Conservation (phyloP, 2,888 invertebrate species). For the Oeneis ivallda region DNA sequence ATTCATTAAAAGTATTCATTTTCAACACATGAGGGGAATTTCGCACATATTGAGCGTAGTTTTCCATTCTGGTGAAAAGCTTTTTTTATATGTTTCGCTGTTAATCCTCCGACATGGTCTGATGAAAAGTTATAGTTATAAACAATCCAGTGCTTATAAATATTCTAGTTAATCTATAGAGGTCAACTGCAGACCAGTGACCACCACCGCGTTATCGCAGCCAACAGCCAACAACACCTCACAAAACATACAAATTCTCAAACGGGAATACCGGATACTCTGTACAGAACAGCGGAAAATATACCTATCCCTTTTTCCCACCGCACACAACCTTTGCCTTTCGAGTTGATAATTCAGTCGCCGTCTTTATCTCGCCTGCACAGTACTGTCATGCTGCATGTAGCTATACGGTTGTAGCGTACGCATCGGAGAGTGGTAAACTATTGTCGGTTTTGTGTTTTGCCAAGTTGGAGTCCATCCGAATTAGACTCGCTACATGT, state of each 20-base stretch:
- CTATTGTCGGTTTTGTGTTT: constrained; percentile 72
- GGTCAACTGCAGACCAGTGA: constrained; percentile 62
- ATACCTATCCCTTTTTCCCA: constrained; percentile 53
- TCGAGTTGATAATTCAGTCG: constrained; percentile 44
- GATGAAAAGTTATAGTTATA: constrained; percentile 7
- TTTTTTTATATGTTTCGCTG: no score
- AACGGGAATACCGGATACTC: constrained; percentile 75
- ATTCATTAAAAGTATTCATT: no score
- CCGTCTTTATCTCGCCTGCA: constrained; percentile 52
- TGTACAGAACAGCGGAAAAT: constrained; percentile 47
- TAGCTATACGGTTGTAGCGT: constrained; percentile 43
- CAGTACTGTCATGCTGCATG: constrained; percentile 42
- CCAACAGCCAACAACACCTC: constrained; percentile 52
- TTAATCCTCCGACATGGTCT: no score
- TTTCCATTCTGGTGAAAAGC: constrained; percentile 13
- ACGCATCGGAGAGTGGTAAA: constrained; percentile 56
- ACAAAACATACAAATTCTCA: constrained; percentile 60
- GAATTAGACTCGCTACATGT: constrained; percentile 56
- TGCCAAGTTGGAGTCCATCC: constrained; percentile 66
- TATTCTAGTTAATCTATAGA: constrained; percentile 49
- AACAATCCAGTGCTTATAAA: constrained; percentile 23
- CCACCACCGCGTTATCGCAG: constrained; percentile 55
- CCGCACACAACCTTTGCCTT: constrained; percentile 30
- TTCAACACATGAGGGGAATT: not conserved
- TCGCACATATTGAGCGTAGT: not conserved